phyloP scores from a whole-genome alignment of 2,113 vertebrate species.

The Tragelaphus scriptus region DNA sequence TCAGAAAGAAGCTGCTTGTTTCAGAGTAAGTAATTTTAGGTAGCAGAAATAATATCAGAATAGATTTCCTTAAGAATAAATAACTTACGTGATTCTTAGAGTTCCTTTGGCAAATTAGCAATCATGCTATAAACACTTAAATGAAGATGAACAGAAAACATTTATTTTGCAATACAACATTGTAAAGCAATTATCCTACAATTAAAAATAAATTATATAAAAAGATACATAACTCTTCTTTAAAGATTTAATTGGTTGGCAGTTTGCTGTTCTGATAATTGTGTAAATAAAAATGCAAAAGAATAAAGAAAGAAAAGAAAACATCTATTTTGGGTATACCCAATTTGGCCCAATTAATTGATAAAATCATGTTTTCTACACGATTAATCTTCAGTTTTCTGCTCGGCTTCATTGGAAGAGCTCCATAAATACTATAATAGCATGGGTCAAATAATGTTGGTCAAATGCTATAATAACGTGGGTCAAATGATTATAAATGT shows the following conservation, averaged over 20 bases:
- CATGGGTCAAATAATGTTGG: not conserved
- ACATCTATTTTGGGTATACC: not conserved
- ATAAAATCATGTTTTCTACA: slow-evolving; percentile 15
- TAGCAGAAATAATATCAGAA: not conserved
- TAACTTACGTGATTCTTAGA: not conserved
- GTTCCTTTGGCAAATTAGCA: slow-evolving; percentile 18
- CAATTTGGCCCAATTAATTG: not conserved
- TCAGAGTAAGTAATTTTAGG: not conserved
- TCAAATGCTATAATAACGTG: not conserved
- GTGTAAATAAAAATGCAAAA: not conserved
- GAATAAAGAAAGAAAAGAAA: slow-evolving; percentile 7
- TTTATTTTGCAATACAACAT: not conserved
- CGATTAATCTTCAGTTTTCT: slow-evolving; percentile 22
- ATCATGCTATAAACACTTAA: slow-evolving; percentile 23
- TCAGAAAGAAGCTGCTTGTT: not conserved
- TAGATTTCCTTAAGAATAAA: not conserved
- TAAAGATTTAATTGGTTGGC: not conserved
- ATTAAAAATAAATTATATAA: not conserved
- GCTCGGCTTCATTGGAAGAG: not conserved
- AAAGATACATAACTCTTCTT: not conserved
- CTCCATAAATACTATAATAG: not conserved
- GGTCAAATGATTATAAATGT: not conserved
- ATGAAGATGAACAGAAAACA: slow-evolving; percentile 1
- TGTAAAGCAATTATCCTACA: not conserved
- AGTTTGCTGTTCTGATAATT: not conserved